phyloP scores from a whole-genome alignment of 2,888 invertebrate species.

The Eupithecia pulchellata region DNA sequence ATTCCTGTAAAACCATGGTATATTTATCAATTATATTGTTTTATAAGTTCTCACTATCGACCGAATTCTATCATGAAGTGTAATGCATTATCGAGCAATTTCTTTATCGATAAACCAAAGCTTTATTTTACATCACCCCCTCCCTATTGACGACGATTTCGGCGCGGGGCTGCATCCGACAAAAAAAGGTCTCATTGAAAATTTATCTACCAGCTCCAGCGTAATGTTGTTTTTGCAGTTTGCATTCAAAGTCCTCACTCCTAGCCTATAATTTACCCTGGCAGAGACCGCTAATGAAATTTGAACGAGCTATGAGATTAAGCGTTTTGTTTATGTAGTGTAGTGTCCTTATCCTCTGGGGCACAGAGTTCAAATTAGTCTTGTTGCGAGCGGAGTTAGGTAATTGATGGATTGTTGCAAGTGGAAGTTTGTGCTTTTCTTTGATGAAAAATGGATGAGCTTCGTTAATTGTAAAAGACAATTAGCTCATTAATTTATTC shows the following conservation, averaged over 20 bases:
- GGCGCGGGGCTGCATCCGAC: constrained; percentile 61
- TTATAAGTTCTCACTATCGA: background rate
- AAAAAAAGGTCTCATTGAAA: constrained; percentile 75
- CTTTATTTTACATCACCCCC: constrained; percentile 36
- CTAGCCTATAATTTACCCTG: constrained; percentile 46
- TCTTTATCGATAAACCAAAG: constrained; percentile 26
- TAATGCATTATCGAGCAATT: too few relatives aligned
- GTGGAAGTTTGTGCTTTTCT: constrained; percentile 6
- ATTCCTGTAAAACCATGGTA: background rate
- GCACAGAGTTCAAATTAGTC: constrained; percentile 22
- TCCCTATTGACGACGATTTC: constrained; percentile 61
- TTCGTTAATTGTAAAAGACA: background rate
- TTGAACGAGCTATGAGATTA: constrained; percentile 59
- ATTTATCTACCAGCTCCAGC: constrained; percentile 66
- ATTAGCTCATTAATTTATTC: background rate
- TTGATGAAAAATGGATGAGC: constrained; percentile 8
- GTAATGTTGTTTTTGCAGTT: constrained; percentile 68
- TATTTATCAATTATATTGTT: background rate
- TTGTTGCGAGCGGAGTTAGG: background rate
- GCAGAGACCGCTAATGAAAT: constrained; percentile 64
- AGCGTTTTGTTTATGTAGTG: constrained; percentile 46
- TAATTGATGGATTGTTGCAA: background rate
- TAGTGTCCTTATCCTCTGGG: constrained; percentile 17
- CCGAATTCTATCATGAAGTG: background rate
- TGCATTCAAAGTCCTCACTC: constrained; percentile 42